These are phyloP conservation scores for Gorsachius goisagi DNA, from an alignment of 2,113 vertebrate species.

Conservation along the genomic window DNA sequence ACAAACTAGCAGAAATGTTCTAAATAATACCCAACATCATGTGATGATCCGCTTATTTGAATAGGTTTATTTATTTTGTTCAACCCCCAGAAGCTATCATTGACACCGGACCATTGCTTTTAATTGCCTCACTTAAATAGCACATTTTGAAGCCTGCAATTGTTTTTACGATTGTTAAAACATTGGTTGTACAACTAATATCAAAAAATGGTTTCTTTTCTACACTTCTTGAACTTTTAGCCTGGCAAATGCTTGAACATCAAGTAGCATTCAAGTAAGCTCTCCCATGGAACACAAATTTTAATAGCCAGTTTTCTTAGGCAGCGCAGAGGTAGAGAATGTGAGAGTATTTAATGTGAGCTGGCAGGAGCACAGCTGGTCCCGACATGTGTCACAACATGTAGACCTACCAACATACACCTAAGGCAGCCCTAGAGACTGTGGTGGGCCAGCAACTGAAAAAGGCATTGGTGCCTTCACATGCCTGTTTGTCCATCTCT, in stretches of 20 bases:
- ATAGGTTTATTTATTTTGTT: slow-evolving; percentile 60
- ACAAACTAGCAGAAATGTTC: neutral
- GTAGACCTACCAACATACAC: neutral
- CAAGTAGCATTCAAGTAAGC: neutral
- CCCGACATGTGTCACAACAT: neutral
- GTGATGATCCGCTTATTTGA: slow-evolving; percentile 39
- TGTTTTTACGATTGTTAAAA: slow-evolving; percentile 17
- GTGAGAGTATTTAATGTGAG: neutral
- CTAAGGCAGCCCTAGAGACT: neutral
- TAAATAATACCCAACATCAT: slow-evolving; percentile 39
- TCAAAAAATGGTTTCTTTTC: slow-evolving; percentile 9
- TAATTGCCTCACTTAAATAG: slow-evolving; percentile 56
- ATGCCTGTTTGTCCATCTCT: neutral
- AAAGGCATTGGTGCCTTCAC: neutral
- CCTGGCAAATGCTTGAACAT: neutral
- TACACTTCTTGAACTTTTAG: slow-evolving; percentile 5
- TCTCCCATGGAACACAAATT: neutral
- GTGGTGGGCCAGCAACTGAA: neutral
- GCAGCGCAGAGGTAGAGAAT: neutral
- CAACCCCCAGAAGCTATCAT: slow-evolving; percentile 3
- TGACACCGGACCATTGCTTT: slow-evolving; percentile 33
- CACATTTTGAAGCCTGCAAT: slow-evolving; percentile 35
- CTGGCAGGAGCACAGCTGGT: neutral
- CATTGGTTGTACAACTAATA: slow-evolving; percentile 16
- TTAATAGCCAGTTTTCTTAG: neutral